A percentile compares a stretch with the other conserved stretches of the same genome.
Evolutionary conservation across 2,797 vertebrate species (phyloP).

Genomic region (Labeo calbasu): DNA sequence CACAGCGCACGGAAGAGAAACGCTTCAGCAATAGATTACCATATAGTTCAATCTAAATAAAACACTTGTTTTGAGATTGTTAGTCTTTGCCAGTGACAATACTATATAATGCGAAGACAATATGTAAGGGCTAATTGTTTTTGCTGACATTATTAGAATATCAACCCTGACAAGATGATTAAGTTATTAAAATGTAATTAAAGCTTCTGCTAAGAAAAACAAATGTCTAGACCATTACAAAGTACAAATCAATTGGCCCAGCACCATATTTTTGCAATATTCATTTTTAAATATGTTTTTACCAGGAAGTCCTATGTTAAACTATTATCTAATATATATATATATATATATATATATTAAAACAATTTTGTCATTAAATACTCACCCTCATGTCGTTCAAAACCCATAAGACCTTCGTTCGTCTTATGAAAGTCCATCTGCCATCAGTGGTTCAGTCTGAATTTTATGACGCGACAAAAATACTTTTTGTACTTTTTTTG

Average conservation of each 20-base stretch:
- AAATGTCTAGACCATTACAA: background rate
- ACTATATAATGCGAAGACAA: background rate
- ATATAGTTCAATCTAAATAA: background rate
- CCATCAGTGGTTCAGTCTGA: too few relatives aligned
- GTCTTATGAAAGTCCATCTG: too few relatives aligned
- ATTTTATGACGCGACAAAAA: too few relatives aligned
- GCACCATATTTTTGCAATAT: background rate
- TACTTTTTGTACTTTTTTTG: too few relatives aligned
- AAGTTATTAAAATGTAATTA: background rate
- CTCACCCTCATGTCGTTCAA: too few relatives aligned
- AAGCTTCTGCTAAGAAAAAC: background rate
- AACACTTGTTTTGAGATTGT: background rate
- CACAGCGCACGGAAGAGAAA: background rate
- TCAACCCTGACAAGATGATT: background rate
- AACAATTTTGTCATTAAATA: too few relatives aligned
- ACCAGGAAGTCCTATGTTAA: too few relatives aligned
- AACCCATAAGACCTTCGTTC: too few relatives aligned
- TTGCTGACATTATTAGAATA: background rate
- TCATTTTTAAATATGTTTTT: background rate
- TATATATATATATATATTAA: too few relatives aligned
- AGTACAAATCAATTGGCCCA: too few relatives aligned
- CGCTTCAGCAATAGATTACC: slow-evolving; percentile 8
- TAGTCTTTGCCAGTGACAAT: background rate
- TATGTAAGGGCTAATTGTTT: background rate
- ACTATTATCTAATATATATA: too few relatives aligned